Percentiles rank a stretch among this genome's conserved stretches.
Evolutionary conservation across 2,113 vertebrate species (phyloP).

Genomic region (Dissostichus mawsoni): DNA sequence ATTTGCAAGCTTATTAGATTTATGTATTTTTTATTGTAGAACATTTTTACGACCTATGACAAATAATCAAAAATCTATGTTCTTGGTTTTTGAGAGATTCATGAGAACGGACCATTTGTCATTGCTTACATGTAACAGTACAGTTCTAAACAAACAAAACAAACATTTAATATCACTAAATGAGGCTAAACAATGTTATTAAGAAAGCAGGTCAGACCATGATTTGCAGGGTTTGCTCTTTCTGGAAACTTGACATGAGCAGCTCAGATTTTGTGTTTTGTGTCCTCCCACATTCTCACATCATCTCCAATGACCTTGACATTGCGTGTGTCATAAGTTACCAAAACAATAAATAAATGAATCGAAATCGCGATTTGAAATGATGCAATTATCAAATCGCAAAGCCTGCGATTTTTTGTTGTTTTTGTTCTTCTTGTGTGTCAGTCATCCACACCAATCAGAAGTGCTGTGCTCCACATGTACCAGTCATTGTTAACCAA

Average conservation of each 20-base stretch:
- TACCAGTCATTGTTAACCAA: too few species aligned
- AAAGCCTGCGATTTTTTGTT: too few species aligned
- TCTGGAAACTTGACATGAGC: not conserved
- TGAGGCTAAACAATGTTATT: not conserved
- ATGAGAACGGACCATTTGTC: not conserved
- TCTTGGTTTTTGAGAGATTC: too few species aligned
- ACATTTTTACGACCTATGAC: too few species aligned
- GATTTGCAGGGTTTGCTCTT: not conserved
- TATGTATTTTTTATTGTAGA: too few species aligned
- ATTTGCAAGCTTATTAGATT: not conserved
- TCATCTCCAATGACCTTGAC: not conserved
- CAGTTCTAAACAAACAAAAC: not conserved
- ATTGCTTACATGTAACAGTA: not conserved
- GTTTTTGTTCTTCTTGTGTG: too few species aligned
- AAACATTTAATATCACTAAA: not conserved
- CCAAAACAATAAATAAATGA: not conserved
- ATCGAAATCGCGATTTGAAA: too few species aligned
- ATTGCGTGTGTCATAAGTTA: conserved; percentile 15
- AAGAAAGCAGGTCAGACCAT: not conserved
- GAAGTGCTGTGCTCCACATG: too few species aligned
- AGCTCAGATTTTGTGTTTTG: conserved; percentile 1
- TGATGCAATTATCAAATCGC: too few species aligned
- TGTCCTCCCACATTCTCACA: not conserved
- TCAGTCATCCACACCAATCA: too few species aligned
- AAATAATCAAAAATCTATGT: too few species aligned